Evolutionary conservation across 2,797 vertebrate species (phyloP).

Genomic region (Mycteria americana): DNA sequence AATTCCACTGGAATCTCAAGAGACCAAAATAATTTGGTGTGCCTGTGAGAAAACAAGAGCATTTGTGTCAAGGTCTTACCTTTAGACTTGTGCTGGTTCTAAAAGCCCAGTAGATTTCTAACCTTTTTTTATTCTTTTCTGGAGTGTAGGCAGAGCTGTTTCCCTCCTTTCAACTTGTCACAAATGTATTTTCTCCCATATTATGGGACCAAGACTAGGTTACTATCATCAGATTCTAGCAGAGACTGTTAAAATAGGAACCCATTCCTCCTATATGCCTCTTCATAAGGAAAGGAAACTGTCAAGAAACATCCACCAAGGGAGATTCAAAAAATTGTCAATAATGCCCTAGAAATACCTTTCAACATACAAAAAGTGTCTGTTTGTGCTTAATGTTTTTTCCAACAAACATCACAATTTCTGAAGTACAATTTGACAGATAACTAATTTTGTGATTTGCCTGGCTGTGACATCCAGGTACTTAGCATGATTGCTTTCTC

Average conservation of each 20-base stretch:
- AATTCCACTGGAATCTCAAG: neutral
- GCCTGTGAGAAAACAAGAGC: neutral
- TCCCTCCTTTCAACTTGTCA: neutral
- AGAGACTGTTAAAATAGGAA: neutral
- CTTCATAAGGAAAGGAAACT: neutral
- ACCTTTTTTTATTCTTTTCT: neutral
- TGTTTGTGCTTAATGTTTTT: neutral
- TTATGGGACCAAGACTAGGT: neutral
- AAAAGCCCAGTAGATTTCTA: neutral
- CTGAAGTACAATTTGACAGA: neutral
- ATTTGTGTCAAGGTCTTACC: neutral
- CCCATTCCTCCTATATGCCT: neutral
- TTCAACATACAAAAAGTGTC: neutral
- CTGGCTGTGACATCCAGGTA: neutral
- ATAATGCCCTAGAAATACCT: neutral
- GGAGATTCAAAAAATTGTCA: neutral
- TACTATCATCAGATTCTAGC: neutral
- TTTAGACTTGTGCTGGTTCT: neutral
- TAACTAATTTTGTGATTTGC: neutral
- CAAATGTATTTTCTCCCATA: neutral
- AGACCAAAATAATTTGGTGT: neutral
- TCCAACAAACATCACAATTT: neutral
- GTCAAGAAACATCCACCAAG: accelerated
- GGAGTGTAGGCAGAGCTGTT: neutral
- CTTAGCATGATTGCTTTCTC: neutral